Conservation (phyloP, 2,797 vertebrate species). For the Rhabdomys pumilio region DNA sequence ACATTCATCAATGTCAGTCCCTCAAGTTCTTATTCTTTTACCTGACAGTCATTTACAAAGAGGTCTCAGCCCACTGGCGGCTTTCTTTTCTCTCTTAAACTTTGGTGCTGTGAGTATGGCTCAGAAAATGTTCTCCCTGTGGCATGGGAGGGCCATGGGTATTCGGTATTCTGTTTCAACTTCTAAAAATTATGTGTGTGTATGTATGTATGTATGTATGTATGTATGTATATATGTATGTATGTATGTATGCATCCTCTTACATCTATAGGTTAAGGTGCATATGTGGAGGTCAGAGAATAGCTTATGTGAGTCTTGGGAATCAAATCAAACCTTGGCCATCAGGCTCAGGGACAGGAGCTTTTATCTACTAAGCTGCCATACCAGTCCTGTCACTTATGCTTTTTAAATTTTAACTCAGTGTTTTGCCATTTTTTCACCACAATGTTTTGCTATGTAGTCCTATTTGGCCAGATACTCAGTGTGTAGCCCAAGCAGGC, state of each 20-base stretch:
- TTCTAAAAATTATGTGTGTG: background rate
- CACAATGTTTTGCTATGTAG: background rate
- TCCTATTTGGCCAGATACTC: background rate
- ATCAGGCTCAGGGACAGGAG: background rate
- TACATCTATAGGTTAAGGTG: background rate
- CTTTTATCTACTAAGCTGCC: background rate
- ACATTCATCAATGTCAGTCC: background rate
- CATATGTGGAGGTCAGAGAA: background rate
- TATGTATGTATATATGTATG: background rate
- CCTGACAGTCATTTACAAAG: background rate
- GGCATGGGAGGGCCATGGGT: background rate
- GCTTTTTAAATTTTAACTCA: background rate
- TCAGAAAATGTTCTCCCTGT: background rate
- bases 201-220: background rate
- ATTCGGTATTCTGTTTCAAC: conserved; percentile 43
- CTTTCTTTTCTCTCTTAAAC: background rate
- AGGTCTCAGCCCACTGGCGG: background rate
- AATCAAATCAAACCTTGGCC: background rate
- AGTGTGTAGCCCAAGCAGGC: background rate
- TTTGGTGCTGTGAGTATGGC: background rate
- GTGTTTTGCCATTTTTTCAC: background rate
- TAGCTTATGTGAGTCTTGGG: background rate
- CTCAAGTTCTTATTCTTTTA: background rate
- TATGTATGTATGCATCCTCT: background rate
- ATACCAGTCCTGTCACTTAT: background rate